Conservation (phyloP, 2,797 vertebrate genomes). For the Girardinus metallicus region DNA sequence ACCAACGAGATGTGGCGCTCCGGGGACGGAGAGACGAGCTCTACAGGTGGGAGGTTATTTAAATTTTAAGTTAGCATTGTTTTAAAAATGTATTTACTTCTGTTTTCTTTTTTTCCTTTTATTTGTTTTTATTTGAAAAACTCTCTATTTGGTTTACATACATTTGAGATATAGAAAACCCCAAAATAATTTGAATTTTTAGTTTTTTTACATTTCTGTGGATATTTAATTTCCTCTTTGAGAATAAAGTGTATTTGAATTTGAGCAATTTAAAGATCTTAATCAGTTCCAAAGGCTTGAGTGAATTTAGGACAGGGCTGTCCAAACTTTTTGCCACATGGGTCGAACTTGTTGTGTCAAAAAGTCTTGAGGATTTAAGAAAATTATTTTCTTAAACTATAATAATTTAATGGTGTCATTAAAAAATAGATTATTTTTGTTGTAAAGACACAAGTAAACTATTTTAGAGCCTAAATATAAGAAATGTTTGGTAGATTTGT, state of each 20-base stretch:
- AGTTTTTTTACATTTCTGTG: neutral
- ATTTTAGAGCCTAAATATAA: too few relatives aligned
- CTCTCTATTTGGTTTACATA: neutral
- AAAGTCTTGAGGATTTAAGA: too few relatives aligned
- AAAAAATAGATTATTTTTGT: too few relatives aligned
- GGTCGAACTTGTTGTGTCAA: too few relatives aligned
- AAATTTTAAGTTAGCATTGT: neutral
- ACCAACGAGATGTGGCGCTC: conserved; percentile 98
- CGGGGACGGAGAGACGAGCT: conserved; percentile 80
- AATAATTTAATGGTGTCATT: too few relatives aligned
- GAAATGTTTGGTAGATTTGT: too few relatives aligned
- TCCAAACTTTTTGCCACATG: too few relatives aligned
- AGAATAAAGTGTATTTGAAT: too few relatives aligned
- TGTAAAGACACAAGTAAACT: too few relatives aligned
- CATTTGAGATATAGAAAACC: neutral
- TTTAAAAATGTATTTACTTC: neutral
- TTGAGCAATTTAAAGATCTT: neutral
- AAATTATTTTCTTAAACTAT: too few relatives aligned
- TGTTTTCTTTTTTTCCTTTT: neutral
- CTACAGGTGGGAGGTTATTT: conserved; percentile 59
- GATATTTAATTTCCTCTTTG: too few relatives aligned
- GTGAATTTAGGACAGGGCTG: neutral
- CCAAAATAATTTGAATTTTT: neutral
- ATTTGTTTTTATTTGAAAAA: neutral
- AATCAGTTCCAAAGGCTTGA: neutral